Conservation (phyloP, 2,888 invertebrate species). For the Drosophila mettleri region DNA sequence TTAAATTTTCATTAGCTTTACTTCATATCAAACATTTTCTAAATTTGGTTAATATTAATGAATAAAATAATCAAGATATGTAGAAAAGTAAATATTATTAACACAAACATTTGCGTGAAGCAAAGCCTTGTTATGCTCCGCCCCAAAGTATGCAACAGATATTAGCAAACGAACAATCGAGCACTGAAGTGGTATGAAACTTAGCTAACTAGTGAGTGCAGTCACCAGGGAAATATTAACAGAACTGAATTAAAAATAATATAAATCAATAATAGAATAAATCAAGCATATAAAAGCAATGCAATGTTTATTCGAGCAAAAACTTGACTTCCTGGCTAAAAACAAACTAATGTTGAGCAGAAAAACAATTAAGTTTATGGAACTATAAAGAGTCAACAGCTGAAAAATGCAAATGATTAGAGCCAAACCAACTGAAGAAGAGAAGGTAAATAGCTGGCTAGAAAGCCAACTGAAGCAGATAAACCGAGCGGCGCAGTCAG, state of each 20-base stretch:
- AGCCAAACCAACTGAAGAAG: conserved; percentile 17
- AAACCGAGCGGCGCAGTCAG: conserved; percentile 17
- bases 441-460: conserved; percentile 31
- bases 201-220: conserved; percentile 24
- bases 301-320: conserved; percentile 46
- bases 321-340: conserved; percentile 40
- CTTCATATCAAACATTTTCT: too few relatives aligned
- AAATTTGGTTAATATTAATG: too few relatives aligned
- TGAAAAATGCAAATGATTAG: conserved; percentile 74
- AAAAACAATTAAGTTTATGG: conserved; percentile 21
- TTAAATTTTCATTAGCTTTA: too few relatives aligned
- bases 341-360: conserved; percentile 7
- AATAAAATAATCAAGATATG: too few relatives aligned
- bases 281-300: conserved; percentile 1
- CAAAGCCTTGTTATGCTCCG: neutral
- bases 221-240: neutral
- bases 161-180: accelerated
- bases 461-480: conserved; percentile 40
- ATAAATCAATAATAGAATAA: conserved; percentile 12
- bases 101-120: neutral
- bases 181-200: conserved; percentile 25
- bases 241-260: neutral
- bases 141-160: conserved; percentile 39
- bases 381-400: conserved; percentile 52
- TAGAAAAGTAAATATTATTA: too few relatives aligned